Conservation (phyloP, 2,797 vertebrate species). For the Salarias fasciatus region DNA sequence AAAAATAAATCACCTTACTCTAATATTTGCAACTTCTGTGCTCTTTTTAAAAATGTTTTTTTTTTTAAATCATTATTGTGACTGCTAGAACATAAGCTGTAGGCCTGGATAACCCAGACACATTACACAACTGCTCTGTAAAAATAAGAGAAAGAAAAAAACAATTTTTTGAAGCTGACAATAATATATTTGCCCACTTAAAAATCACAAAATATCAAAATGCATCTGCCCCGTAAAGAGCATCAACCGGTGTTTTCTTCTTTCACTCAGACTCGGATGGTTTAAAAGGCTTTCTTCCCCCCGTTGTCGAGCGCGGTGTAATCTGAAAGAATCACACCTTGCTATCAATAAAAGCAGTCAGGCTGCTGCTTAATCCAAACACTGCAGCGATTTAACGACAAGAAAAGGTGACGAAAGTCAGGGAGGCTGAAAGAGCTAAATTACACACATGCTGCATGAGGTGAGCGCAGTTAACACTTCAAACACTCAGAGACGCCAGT, state of each 20-base stretch:
- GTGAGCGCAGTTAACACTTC: slow-evolving; percentile 21
- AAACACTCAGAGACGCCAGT: no score
- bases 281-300: slow-evolving; percentile 11
- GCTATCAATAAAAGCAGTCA: slow-evolving; percentile 22
- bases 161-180: no score
- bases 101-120: no score
- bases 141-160: no score
- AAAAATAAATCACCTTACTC: no score
- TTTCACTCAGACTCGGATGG: neutral
- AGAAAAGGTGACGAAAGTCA: slow-evolving; percentile 25
- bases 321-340: slow-evolving; percentile 30
- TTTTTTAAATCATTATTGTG: no score
- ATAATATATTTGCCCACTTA: no score
- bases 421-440: neutral
- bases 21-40: no score
- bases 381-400: slow-evolving; percentile 15
- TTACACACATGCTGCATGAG: slow-evolving; percentile 8
- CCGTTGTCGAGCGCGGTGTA: slow-evolving; percentile 9
- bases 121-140: no score
- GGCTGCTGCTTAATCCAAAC: slow-evolving; percentile 24
- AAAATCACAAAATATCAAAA: no score
- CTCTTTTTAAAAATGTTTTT: no score
- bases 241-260: neutral
- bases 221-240: neutral
- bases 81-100: no score